Conservation (phyloP, 2,888 invertebrate species). For the Epinotia ramella region DNA sequence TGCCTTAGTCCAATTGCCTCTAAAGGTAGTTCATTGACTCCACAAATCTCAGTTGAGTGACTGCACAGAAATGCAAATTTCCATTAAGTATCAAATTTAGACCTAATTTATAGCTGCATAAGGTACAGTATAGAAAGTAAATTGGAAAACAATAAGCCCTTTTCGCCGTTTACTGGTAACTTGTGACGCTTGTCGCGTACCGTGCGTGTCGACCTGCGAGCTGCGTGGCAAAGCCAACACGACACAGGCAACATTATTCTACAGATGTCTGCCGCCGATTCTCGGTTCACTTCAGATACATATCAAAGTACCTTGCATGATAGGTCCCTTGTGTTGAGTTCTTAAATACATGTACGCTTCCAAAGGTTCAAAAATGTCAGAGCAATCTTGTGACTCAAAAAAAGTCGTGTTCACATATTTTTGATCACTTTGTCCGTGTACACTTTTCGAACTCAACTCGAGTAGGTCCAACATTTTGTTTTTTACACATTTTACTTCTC, state of each 20-base stretch:
- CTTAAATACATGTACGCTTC: too few relatives aligned
- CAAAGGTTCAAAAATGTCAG: too few relatives aligned
- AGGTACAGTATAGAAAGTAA: slow-evolving; percentile 1
- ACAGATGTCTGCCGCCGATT: not conserved
- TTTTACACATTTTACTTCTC: not conserved
- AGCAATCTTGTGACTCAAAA: too few relatives aligned
- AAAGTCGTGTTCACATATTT: too few relatives aligned
- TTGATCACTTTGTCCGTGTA: too few relatives aligned
- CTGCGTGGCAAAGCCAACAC: slow-evolving; percentile 19
- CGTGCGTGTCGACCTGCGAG: slow-evolving; percentile 23
- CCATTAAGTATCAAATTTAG: not conserved
- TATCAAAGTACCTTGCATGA: not conserved
- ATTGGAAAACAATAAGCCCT: slow-evolving; percentile 10
- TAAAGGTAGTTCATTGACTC: slow-evolving; percentile 32
- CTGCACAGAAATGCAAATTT: not conserved
- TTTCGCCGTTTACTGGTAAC: not conserved
- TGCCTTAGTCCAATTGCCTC: not conserved
- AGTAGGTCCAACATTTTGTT: not conserved
- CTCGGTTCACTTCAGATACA: not conserved
- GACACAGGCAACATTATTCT: not conserved
- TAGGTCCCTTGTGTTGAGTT: not conserved
- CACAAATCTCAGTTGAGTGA: slow-evolving; percentile 16
- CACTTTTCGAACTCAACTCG: too few relatives aligned
- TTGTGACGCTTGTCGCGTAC: slow-evolving; percentile 24
- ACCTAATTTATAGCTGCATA: not conserved